Base-by-base conservation (phyloP, 35 echinoderm and acorn worm species). In the Eucidaris tribuloides region DNA sequence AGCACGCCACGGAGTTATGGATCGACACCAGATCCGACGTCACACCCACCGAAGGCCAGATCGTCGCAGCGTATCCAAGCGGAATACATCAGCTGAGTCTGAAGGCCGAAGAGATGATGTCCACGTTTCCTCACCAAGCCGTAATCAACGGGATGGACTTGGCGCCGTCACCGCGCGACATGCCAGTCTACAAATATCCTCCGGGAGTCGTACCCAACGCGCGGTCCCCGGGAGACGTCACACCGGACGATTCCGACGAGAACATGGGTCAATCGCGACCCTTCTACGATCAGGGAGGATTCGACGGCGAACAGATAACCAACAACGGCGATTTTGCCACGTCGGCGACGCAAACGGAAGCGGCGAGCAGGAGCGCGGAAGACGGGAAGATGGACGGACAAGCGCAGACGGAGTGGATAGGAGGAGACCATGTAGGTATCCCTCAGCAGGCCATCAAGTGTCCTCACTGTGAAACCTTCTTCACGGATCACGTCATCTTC, bases 401-500 rank as follows among this genome's bases (percentile, higher is more conserved):
- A 54, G 62, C 82, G 7, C 87, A 89, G 62, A 88, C 92, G 42
- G 92, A 94, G 71, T 43, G 45, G 46, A 66, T 70, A 15, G 45
- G 74, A 81, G 37, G 71, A 36, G 71, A 79, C 39, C 71, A 71
- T 5, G 60, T 70, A 46, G 74, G 76, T 38, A 65, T 94, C 43
- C 86, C 92, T 40, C 86, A 81, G 57, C 81, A 94, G 81, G 81
- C 84, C 15, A 58, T 83, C 65, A 94, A 94, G 76, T 98, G 96
- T 76, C 96, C 90, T 5, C 91, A 93, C 72, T 99, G 96, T 72
- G 96, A 92, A 52, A 99, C 96, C 11, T 90, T 86, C 70, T 99
- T 99, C 33, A 78, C 96, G 2, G 96, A 99, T 48, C 78, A 89
- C 31, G 96, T 99, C 15, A 99, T 99, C 58, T 99, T 90, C 80